These are phyloP conservation scores for Drosophila macrothrix DNA, from an alignment of 2,888 invertebrate genomes.

Conservation along the genomic window DNA sequence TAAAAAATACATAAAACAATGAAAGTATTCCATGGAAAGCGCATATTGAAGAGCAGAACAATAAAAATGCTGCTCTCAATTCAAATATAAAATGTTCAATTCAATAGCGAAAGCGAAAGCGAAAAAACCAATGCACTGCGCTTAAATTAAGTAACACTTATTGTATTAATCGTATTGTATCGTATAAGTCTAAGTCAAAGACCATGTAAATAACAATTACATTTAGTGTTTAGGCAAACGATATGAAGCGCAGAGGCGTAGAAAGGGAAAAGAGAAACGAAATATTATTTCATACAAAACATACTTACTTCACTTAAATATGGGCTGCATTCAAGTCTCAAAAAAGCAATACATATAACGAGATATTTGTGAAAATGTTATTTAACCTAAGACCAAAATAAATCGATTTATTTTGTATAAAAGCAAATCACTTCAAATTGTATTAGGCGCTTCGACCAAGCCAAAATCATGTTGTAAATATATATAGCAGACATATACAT, in stretches of 20 bases:
- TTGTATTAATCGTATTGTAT: constrained; percentile 33
- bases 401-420: constrained; percentile 35
- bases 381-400: constrained; percentile 16
- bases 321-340: constrained; percentile 32
- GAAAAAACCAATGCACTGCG: constrained; percentile 26
- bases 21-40: constrained; percentile 50
- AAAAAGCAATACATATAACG: constrained; percentile 18
- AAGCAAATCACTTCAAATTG: constrained; percentile 22
- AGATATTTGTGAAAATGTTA: constrained; percentile 17
- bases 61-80: background rate
- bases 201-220: constrained; percentile 47
- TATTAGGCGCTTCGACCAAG: constrained; percentile 30
- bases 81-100: background rate
- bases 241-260: background rate
- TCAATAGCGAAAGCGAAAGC: background rate
- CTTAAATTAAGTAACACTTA: constrained; percentile 23
- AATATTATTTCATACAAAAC: constrained; percentile 21
- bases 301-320: constrained; percentile 7
- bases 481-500: constrained; percentile 37
- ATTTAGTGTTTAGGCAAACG: constrained; percentile 12
- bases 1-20: constrained; percentile 17
- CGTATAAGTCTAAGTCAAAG: constrained; percentile 51
- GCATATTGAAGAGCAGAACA: constrained; percentile 9
- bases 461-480: constrained; percentile 52
- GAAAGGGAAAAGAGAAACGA: constrained; percentile 9